A percentile compares a stretch with the other conserved stretches of the same genome.
Conservation (phyloP, 2,888 invertebrate genomes). For the Ephialtes manifestator region DNA sequence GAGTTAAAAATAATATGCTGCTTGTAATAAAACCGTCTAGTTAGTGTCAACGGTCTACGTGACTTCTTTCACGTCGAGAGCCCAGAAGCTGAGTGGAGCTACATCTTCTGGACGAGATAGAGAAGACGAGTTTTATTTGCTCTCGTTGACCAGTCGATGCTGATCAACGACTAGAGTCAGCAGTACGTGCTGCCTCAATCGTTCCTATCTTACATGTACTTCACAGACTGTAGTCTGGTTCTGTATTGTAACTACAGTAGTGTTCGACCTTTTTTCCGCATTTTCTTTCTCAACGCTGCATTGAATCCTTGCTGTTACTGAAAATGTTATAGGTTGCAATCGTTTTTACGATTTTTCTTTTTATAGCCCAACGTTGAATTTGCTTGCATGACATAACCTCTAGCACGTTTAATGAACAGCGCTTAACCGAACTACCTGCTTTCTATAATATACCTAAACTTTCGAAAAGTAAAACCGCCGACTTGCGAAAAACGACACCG, state of each 20-base stretch:
- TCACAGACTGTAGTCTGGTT: background rate
- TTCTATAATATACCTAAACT: slow-evolving; percentile 18
- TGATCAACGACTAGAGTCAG: slow-evolving; percentile 67
- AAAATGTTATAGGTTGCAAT: background rate
- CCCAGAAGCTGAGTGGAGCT: slow-evolving; percentile 29
- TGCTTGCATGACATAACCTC: background rate
- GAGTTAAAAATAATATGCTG: slow-evolving; percentile 28
- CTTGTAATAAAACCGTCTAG: slow-evolving; percentile 55
- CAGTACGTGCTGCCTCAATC: slow-evolving; percentile 65
- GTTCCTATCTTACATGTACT: slow-evolving; percentile 16
- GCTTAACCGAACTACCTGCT: background rate
- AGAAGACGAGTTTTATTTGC: slow-evolving; percentile 61
- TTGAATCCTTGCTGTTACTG: background rate
- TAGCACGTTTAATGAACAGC: background rate
- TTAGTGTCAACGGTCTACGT: slow-evolving; percentile 52
- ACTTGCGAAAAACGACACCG: slow-evolving; percentile 29
- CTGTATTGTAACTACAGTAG: slow-evolving; percentile 15
- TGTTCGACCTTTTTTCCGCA: background rate
- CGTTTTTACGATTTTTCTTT: background rate
- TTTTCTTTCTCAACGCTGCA: background rate
- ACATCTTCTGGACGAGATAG: slow-evolving; percentile 35
- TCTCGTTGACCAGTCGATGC: slow-evolving; percentile 65
- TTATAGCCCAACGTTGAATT: too few relatives aligned
- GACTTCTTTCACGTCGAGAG: slow-evolving; percentile 47
- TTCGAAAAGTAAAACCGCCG: slow-evolving; percentile 39